Percentiles rank a stretch among this genome's conserved stretches.
phyloP scores from a whole-genome alignment of 2,113 vertebrate species.

The Herpailurus yagouaroundi region DNA sequence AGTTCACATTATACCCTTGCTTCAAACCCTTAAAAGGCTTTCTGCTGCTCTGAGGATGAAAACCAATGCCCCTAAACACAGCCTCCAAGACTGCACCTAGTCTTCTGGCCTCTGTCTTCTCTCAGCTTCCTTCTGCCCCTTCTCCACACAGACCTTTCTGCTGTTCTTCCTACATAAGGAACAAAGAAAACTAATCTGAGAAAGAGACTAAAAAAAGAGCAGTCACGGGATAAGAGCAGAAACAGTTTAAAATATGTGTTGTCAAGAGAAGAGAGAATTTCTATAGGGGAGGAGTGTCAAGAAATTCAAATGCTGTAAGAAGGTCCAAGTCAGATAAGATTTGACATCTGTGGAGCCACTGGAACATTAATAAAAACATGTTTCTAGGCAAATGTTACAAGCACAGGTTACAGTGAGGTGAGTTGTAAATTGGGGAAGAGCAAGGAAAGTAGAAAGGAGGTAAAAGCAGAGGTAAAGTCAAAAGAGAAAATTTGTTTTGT shows the following conservation, averaged over 20 bases:
- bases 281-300: background rate
- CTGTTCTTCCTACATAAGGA: background rate
- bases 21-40: background rate
- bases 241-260: background rate
- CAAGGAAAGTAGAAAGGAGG: background rate
- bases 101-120: background rate
- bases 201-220: background rate
- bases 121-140: background rate
- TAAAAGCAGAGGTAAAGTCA: background rate
- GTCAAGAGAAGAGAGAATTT: constrained; percentile 12
- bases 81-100: background rate
- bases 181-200: background rate
- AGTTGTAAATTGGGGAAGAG: background rate
- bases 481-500: background rate
- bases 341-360: background rate
- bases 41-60: background rate
- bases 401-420: background rate
- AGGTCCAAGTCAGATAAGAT: background rate
- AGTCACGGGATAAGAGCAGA: background rate
- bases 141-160: background rate
- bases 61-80: background rate
- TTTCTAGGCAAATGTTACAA: background rate
- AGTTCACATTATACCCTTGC: background rate
- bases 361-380: background rate
- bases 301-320: background rate